Base-by-base conservation (phyloP, 2,113 vertebrate species). In the Holacanthus passer region DNA sequence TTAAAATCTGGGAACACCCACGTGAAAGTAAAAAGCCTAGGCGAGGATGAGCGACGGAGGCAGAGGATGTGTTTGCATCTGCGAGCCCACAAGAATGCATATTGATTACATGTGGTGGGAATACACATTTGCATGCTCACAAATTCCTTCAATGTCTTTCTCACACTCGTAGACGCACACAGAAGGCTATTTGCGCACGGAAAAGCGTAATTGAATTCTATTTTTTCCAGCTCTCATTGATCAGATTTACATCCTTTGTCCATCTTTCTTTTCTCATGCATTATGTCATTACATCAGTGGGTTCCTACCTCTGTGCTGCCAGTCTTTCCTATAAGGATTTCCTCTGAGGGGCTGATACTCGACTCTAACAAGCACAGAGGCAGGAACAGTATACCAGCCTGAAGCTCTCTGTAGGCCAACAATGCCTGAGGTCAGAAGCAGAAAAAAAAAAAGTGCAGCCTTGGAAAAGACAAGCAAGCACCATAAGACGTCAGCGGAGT, bases 311-410 rank as follows among this genome's bases (percentile, higher is more conserved):
- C 35, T 68, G 24, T 56, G 47, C 63, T 79, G 67, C 48, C 79
- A 52, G 41, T 63, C 69, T 78, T 32, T 56, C 73, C 75, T 41
- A 9, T 20, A 12, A 41, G n/a, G 31, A 75, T 86, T 48, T 80
- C 85, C 83, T 77, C 50, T 31, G 87, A 87, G 88, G 83, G 45
- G 12, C 27, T 22, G 22, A 47, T 69, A 20, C 79, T 85, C 8
- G 14, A 68, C 68, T 85, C 53, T 77, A 88, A 83, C 67, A 70
- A 88, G 83, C 74, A 90, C 77, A 88, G 83, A 91, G 73, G 31
- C 83, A 47, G 24, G 48, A 86, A 74, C 56, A 68, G 69, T 43
- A 43, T 47, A 53, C 29, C 45, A 52, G 73, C 29, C 64, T 43
- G 29, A 31, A 52, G 83, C 73, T 89, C 88, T 87, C 82, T 74